A percentile compares a stretch with the other conserved stretches of the same genome.
These are phyloP conservation scores for Corapipo altera DNA, from an alignment of 2,113 vertebrate genomes.

Conservation along the genomic window DNA sequence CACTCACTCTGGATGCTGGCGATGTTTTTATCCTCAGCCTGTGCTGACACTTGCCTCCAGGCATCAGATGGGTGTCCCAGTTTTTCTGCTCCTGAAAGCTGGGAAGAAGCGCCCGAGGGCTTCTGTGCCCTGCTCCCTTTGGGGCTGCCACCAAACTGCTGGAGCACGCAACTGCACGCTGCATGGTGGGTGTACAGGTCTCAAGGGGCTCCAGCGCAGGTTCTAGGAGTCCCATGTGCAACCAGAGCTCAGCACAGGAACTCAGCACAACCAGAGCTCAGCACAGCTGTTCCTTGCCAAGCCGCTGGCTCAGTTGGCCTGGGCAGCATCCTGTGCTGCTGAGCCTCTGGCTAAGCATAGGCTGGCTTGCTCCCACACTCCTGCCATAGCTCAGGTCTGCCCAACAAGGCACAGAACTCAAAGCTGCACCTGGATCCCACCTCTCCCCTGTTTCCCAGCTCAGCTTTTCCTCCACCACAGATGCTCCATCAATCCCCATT, in stretches of 20 bases:
- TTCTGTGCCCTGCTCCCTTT: not conserved
- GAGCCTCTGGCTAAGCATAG: not conserved
- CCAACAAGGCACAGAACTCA: not conserved
- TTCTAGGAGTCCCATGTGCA: not conserved
- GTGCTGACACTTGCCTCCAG: not conserved
- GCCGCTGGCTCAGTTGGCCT: not conserved
- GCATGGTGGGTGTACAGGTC: not conserved
- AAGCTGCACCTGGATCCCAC: not conserved
- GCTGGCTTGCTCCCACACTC: not conserved
- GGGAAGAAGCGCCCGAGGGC: accelerated
- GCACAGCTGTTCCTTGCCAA: not conserved
- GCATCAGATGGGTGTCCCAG: not conserved
- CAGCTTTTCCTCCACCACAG: not conserved
- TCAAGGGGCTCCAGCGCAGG: not conserved
- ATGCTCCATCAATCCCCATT: not conserved
- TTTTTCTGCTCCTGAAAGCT: not conserved
- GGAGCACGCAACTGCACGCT: accelerated
- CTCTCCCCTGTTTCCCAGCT: accelerated
- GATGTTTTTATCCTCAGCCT: not conserved
- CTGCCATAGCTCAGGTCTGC: not conserved
- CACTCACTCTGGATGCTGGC: not conserved
- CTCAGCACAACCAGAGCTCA: not conserved
- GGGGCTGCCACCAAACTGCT: not conserved
- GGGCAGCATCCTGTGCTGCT: not conserved
- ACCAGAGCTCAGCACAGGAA: not conserved